Evolutionary conservation across 2,113 vertebrate genomes (phyloP).

Genomic region (Corynorhinus townsendii): DNA sequence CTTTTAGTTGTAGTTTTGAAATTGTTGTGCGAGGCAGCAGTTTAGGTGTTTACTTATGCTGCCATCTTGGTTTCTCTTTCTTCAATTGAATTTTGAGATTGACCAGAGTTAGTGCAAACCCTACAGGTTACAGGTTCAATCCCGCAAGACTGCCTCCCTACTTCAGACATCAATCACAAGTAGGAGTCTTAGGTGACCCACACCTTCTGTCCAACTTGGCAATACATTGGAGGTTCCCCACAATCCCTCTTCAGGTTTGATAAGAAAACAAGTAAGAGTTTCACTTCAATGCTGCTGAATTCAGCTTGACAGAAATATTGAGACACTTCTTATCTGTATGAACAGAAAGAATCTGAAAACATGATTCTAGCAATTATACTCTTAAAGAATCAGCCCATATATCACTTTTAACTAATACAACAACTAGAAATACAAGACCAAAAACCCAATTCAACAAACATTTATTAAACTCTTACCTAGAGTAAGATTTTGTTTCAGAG

Average conservation of each 20-base stretch:
- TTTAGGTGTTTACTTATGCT: too few relatives aligned
- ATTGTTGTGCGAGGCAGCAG: too few relatives aligned
- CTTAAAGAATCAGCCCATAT: not conserved
- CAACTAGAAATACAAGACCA: not conserved
- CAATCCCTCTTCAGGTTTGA: not conserved
- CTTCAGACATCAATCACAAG: not conserved
- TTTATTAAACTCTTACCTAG: not conserved
- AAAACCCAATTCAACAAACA: not conserved
- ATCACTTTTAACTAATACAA: not conserved
- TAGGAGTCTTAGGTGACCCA: not conserved
- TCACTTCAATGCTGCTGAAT: not conserved
- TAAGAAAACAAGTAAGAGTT: not conserved
- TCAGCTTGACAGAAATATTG: not conserved
- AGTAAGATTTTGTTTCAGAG: not conserved
- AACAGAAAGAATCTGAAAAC: not conserved
- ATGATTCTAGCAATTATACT: not conserved
- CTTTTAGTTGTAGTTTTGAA: too few relatives aligned
- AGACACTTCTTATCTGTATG: not conserved
- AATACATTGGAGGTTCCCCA: not conserved
- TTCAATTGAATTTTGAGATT: not conserved
- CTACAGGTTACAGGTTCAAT: not conserved
- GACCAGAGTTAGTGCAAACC: not conserved
- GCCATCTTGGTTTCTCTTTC: too few relatives aligned
- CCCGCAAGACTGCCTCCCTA: not conserved
- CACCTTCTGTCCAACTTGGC: not conserved